Base-by-base conservation (phyloP, 1,140 invertebrate species). In the Hypsibius dujardini region DNA sequence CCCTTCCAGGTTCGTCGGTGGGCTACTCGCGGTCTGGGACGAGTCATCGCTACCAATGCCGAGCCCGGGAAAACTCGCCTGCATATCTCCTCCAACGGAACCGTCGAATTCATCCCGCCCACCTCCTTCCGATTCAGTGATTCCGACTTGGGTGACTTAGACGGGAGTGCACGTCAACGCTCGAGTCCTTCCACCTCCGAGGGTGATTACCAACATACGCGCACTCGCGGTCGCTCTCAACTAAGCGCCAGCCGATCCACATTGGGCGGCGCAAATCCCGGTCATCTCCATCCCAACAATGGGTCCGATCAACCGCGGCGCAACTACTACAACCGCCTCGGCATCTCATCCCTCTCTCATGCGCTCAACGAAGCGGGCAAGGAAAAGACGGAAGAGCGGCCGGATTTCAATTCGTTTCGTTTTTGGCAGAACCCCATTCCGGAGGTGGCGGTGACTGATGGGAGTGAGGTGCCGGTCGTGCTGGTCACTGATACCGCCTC, bases 311-410 rank as follows among this genome's bases (percentile, higher is more conserved):
- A 67, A 12, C 12, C 42, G 12, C 12, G 62, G 42, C 62, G 62
- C 12, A 67, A 67, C 62, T 67, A 67, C 42, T 67, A 67, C 62
- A 67, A 67, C 45, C 62, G 62, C 3, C 62, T 67, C 12, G 62
- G 62, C 12, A 67, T 67, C 62, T 15, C 12, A 12, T 15, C 12
- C 3, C 42, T 67, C 3, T 15, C 3, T 67, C 62, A 67, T 12
- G 62, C 62, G 12, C 42, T 67, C 12, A 67, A 42, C 45, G 62
- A 67, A 67, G 12, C 62, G 62, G 62, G 62, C 12, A 45, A 45
- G 12, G 42, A 67, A 42, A 12, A 42, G 62, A 42, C 12, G 62
- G 42, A 45, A 45, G 42, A 12, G 12, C 3, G 45, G 12, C 62
- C 62, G 62, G 42, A 67, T 3, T 67, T 67, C 42, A 15, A 67